A percentile compares a stretch with the other conserved stretches of the same genome.
Evolutionary conservation across 2,888 invertebrate species (phyloP).

Genomic region (Oxyteleia sp.): DNA sequence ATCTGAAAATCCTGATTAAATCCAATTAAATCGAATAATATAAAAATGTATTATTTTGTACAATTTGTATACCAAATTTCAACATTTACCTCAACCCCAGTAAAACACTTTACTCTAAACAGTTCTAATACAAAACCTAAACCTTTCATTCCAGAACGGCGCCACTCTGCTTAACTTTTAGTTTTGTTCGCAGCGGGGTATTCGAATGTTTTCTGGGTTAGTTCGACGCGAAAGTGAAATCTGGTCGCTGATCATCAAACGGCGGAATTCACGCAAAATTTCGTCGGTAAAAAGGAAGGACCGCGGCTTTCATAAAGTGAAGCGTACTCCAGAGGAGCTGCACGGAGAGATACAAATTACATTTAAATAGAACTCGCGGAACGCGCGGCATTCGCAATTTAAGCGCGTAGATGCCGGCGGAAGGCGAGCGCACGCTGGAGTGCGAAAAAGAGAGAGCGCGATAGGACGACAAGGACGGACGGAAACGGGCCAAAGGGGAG

Average conservation of each 20-base stretch:
- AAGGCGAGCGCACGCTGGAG: constrained; percentile 49
- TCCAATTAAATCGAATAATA: too few species aligned
- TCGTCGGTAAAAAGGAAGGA: constrained; percentile 19
- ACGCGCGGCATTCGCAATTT: constrained; percentile 87
- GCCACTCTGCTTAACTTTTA: too few species aligned
- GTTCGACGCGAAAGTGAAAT: constrained; percentile 2
- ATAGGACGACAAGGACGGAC: constrained; percentile 39
- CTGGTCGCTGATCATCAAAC: constrained; percentile 1
- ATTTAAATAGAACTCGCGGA: constrained; percentile 87
- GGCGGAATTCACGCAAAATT: background rate
- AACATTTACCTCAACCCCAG: too few species aligned
- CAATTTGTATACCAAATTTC: too few species aligned
- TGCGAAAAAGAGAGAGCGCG: constrained; percentile 59
- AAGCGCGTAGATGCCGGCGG: constrained; percentile 76
- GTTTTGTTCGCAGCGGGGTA: too few species aligned
- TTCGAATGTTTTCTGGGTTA: background rate
- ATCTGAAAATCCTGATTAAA: too few species aligned
- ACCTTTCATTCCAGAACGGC: too few species aligned
- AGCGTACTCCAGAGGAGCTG: constrained; percentile 2
- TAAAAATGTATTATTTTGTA: too few species aligned
- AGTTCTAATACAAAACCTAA: too few species aligned
- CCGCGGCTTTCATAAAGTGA: constrained; percentile 12
- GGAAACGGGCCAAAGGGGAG: constrained; percentile 27
- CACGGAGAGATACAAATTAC: constrained; percentile 84
- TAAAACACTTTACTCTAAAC: too few species aligned